These are phyloP conservation scores for Athrips mouffetella DNA, from an alignment of 2,888 invertebrate genomes.

Conservation along the genomic window DNA sequence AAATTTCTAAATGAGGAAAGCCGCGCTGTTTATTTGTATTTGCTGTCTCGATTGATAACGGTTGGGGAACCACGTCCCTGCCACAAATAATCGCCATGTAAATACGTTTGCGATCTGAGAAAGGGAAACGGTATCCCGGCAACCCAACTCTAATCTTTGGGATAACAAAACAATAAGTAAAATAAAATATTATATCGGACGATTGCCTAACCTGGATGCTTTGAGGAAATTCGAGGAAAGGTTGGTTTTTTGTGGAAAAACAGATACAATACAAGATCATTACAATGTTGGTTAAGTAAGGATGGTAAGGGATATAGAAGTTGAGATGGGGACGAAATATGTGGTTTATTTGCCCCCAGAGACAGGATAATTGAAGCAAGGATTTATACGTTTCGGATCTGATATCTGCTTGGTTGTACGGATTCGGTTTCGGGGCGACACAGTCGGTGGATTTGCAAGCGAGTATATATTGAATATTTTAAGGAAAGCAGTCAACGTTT, in stretches of 20 bases:
- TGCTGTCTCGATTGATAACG: slow-evolving; percentile 41
- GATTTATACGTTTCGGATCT: slow-evolving; percentile 68
- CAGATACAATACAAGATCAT: slow-evolving; percentile 14
- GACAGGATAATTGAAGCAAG: slow-evolving; percentile 70
- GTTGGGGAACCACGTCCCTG: slow-evolving; percentile 37
- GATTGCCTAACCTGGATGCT: background rate
- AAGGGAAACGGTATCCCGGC: slow-evolving; percentile 11
- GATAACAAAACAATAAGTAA: slow-evolving; percentile 22
- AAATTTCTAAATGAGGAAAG: slow-evolving; percentile 46
- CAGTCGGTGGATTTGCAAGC: slow-evolving; percentile 5
- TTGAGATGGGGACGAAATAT: slow-evolving; percentile 59
- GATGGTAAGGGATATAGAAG: slow-evolving; percentile 41
- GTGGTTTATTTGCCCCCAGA: slow-evolving; percentile 63
- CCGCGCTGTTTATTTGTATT: slow-evolving; percentile 43
- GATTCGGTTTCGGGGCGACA: slow-evolving; percentile 34
- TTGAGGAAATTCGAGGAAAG: background rate
- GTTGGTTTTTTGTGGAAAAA: background rate
- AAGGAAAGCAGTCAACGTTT: background rate
- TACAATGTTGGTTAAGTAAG: slow-evolving; percentile 10
- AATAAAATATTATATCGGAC: background rate
- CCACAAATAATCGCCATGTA: slow-evolving; percentile 39
- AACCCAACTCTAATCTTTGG: slow-evolving; percentile 19
- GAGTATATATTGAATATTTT: slow-evolving; percentile 4
- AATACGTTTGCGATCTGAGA: slow-evolving; percentile 23
- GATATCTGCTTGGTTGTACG: slow-evolving; percentile 21